phyloP scores from a whole-genome alignment of 2,888 invertebrate species.

The Chloroclystis v-ata region DNA sequence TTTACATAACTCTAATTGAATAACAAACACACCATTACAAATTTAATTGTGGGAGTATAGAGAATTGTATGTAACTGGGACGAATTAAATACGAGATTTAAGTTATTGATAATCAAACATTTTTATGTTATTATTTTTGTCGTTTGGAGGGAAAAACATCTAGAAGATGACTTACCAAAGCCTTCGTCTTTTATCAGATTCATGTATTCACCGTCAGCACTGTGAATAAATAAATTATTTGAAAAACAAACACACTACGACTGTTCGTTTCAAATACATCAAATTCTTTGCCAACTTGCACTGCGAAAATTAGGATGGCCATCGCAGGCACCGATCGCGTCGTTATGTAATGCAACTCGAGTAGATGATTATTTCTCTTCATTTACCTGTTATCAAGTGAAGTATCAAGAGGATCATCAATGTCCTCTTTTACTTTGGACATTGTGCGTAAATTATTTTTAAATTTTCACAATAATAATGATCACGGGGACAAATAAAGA shows the following conservation, averaged over 20 bases:
- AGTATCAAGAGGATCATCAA: slow-evolving; percentile 77
- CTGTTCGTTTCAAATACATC: slow-evolving; percentile 35
- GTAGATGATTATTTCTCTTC: slow-evolving; percentile 17
- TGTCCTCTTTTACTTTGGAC: slow-evolving; percentile 76
- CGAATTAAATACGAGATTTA: neutral
- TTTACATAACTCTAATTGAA: slow-evolving; percentile 50
- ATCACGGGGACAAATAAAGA: slow-evolving; percentile 84
- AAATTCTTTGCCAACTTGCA: slow-evolving; percentile 55
- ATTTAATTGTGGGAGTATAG: slow-evolving; percentile 37
- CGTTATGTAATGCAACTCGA: slow-evolving; percentile 55
- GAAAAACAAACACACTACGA: slow-evolving; percentile 29
- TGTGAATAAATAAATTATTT: slow-evolving; percentile 51
- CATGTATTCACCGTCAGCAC: slow-evolving; percentile 69
- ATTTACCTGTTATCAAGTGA: slow-evolving; percentile 80
- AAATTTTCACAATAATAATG: slow-evolving; percentile 81
- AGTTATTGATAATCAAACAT: too few relatives aligned
- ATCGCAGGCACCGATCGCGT: slow-evolving; percentile 50
- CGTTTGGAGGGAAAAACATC: neutral
- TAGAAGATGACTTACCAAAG: slow-evolving; percentile 52
- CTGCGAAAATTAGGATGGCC: slow-evolving; percentile 59
- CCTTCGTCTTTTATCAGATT: slow-evolving; percentile 62
- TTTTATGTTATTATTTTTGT: too few relatives aligned
- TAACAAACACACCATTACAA: slow-evolving; percentile 22
- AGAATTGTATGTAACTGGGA: neutral
- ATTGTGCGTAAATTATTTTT: slow-evolving; percentile 79